These are phyloP conservation scores for Aspiorhynchus laticeps DNA, from an alignment of 2,113 vertebrate species.

Conservation along the genomic window DNA sequence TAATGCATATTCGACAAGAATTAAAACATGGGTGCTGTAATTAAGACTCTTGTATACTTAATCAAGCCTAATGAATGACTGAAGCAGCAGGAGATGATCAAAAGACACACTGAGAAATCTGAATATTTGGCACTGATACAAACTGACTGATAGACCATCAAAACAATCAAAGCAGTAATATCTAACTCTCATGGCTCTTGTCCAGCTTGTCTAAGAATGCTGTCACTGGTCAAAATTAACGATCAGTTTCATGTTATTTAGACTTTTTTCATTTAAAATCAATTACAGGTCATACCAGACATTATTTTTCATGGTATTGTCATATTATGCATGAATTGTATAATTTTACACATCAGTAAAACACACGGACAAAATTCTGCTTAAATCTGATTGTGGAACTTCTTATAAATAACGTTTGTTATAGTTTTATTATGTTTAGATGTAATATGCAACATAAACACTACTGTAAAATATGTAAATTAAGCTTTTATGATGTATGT, in stretches of 20 bases:
- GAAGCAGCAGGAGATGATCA: constrained; percentile 67
- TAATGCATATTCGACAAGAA: constrained; percentile 67
- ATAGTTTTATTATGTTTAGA: not conserved
- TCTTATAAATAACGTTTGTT: not conserved
- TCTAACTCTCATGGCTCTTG: not conserved
- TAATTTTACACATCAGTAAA: not conserved
- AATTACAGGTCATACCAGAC: not conserved
- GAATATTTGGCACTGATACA: constrained; percentile 62
- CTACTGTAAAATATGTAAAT: not conserved
- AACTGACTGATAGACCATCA: constrained; percentile 41
- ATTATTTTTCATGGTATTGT: not conserved
- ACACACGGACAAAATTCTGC: not conserved
- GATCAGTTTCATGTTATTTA: not conserved
- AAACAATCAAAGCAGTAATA: not conserved
- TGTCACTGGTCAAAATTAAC: not conserved
- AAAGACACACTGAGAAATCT: constrained; percentile 55
- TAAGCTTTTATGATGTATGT: not conserved
- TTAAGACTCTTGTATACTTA: constrained; percentile 76
- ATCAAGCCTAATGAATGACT: constrained; percentile 72
- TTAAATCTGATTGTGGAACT: not conserved
- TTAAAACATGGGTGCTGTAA: constrained; percentile 75
- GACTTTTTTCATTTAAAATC: not conserved
- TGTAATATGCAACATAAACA: not conserved
- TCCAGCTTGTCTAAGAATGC: not conserved
- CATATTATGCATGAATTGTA: too few relatives aligned